Conservation (phyloP, 2,797 vertebrate species). For the Atherinosoma microstoma region DNA sequence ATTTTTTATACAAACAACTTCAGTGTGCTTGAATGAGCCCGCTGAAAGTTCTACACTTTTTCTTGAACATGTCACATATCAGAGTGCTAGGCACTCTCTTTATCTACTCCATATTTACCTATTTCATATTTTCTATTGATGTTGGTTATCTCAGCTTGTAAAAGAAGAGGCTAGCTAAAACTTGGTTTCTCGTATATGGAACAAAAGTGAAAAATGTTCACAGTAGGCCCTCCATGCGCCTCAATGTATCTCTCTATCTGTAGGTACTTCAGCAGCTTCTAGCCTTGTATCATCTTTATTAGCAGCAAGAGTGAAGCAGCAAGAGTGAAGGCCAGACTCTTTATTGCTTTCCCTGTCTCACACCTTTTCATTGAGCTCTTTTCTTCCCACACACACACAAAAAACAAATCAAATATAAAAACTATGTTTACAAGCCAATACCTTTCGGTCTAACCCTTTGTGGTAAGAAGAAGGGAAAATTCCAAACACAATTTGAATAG, state of each 20-base stretch:
- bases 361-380: constrained; percentile 57
- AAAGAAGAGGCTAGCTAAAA: constrained; percentile 35
- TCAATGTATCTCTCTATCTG: constrained; percentile 55
- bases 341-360: constrained; percentile 68
- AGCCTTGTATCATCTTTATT: constrained; percentile 69
- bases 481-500: constrained; percentile 58
- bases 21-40: constrained; percentile 42
- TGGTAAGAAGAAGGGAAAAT: constrained; percentile 54
- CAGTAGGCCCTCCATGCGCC: constrained; percentile 45
- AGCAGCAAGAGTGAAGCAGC: constrained; percentile 20
- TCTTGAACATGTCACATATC: constrained; percentile 13
- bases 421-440: constrained; percentile 67
- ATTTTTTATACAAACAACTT: constrained; percentile 64
- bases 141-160: not conserved
- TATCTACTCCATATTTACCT: constrained; percentile 1
- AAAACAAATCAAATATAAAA: constrained; percentile 71
- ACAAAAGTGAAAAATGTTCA: constrained; percentile 33
- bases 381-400: constrained; percentile 63
- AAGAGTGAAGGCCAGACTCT: constrained; percentile 72
- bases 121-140: constrained; percentile 33
- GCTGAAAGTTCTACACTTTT: constrained; percentile 53
- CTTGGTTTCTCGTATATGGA: constrained; percentile 10
- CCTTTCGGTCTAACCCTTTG: constrained; percentile 50
- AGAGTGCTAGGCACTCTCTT: not conserved
- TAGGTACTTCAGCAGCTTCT: constrained; percentile 69